Conservation (phyloP, 2,888 invertebrate genomes). For the Cosmopolites sordidus region DNA sequence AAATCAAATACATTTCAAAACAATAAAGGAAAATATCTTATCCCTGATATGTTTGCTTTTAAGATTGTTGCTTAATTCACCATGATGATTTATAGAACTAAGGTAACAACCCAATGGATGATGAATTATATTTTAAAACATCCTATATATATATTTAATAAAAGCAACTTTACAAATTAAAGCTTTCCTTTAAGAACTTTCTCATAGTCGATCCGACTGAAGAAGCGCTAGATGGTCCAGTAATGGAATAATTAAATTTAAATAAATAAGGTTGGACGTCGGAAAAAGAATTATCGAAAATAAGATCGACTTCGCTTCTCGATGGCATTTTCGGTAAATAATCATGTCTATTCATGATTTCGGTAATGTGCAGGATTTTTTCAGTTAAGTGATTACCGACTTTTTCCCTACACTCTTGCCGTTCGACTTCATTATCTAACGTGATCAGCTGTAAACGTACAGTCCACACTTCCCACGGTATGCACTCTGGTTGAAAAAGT, state of each 20-base stretch:
- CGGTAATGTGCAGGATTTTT: constrained; percentile 90
- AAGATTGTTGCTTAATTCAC: too few relatives aligned
- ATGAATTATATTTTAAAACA: not conserved
- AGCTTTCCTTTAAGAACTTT: constrained; percentile 82
- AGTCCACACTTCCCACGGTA: constrained; percentile 99
- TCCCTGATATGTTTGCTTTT: too few relatives aligned
- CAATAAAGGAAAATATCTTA: too few relatives aligned
- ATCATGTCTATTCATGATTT: constrained; percentile 92
- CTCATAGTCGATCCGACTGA: constrained; percentile 87
- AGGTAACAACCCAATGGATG: too few relatives aligned
- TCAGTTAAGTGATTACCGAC: constrained; percentile 85
- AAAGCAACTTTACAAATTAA: constrained; percentile 59
- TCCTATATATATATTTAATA: not conserved
- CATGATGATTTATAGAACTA: too few relatives aligned
- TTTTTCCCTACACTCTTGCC: constrained; percentile 81
- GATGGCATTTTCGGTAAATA: constrained; percentile 95
- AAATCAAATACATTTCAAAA: too few relatives aligned
- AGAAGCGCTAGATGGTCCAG: constrained; percentile 66
- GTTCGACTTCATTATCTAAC: constrained; percentile 80
- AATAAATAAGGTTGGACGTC: constrained; percentile 97
- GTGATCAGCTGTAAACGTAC: constrained; percentile 84
- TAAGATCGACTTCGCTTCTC: constrained; percentile 84
- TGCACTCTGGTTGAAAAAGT: constrained; percentile 77
- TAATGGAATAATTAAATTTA: constrained; percentile 80
- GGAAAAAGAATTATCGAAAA: constrained; percentile 88